A percentile compares a stretch with the other conserved stretches of the same genome.
Evolutionary conservation across 2,888 invertebrate species (phyloP).

Genomic region (Drosophila prostipennis): DNA sequence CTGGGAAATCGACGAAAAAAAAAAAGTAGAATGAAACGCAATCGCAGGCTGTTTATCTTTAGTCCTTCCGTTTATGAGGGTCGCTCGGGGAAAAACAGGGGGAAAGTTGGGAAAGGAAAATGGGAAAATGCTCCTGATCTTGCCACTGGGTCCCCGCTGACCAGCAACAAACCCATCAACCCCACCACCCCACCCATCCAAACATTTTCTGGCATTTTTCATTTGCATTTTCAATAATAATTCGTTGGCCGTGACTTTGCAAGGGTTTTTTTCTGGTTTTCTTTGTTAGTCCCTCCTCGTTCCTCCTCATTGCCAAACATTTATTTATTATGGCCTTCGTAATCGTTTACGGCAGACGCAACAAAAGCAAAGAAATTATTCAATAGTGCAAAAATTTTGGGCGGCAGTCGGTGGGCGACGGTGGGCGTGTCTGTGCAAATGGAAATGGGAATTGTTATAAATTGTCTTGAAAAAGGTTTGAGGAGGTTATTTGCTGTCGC

Average conservation of each 20-base stretch:
- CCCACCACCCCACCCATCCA: background rate
- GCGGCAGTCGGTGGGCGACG: background rate
- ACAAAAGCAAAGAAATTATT: slow-evolving; percentile 54
- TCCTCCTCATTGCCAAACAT: slow-evolving; percentile 45
- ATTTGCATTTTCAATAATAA: slow-evolving; percentile 71
- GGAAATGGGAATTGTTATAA: slow-evolving; percentile 70
- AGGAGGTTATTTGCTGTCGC: slow-evolving; percentile 42
- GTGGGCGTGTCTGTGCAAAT: slow-evolving; percentile 55
- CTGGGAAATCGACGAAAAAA: slow-evolving; percentile 4
- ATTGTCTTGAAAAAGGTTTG: slow-evolving; percentile 54
- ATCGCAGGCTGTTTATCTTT: slow-evolving; percentile 77
- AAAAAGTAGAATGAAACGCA: slow-evolving; percentile 38
- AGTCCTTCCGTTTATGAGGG: slow-evolving; percentile 36
- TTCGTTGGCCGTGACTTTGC: slow-evolving; percentile 49
- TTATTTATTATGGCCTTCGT: slow-evolving; percentile 63
- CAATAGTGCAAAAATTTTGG: slow-evolving; percentile 65
- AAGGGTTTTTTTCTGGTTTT: background rate
- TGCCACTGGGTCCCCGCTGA: slow-evolving; percentile 19
- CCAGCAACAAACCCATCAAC: background rate
- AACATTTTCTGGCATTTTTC: slow-evolving; percentile 54
- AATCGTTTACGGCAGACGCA: slow-evolving; percentile 55
- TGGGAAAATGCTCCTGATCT: slow-evolving; percentile 13
- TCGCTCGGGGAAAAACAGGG: slow-evolving; percentile 3
- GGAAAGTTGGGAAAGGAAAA: no score
- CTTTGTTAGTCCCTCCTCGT: slow-evolving; percentile 5